Base-by-base conservation (phyloP, 1,140 invertebrate species). In the Fragariocoptes setiger region DNA sequence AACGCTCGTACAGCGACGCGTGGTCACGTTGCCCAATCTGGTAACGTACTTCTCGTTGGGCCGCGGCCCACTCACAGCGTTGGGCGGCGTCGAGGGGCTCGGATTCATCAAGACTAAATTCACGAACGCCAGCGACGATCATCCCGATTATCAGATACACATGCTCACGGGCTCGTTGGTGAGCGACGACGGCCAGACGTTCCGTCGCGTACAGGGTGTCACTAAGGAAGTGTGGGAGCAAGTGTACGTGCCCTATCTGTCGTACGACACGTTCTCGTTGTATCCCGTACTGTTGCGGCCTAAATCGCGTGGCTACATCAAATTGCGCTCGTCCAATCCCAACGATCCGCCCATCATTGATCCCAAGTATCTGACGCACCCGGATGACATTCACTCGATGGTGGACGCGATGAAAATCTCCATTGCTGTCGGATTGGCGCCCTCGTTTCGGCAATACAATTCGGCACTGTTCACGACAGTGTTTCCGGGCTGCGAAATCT, bases 331-430 rank as follows among this genome's bases (percentile, higher is more conserved):
- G 41, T 66, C 66, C 16, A 76, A 86, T 59, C 86, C 86, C 0
- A 73, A 72, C 44, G 72, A 83, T 46, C 74, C 82, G 53, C 88
- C 88, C 0, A 63, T 80, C 14, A 83, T 95, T 39, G 75, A 83
- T 53, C 79, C 86, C 0, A 85, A 83, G 52, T 88, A 88, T 50
- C 70, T 88, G 47, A 62, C 65, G 3, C 71, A 80, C 41, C 71
- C 71, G 2, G 61, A 67, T n/a, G 78, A 85, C 50, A 63, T 79
- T 46, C 69, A 69, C 21, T 71, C 68, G 0, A 54, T 83, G 18
- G 62, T 80, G 3, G 77, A 82, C 57, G 76, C 76, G 8, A 45
- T 45, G 44, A 43, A 43, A 21, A 45, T 45, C 5, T 45, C 25
- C 3, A 43, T 43, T 19, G 44, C 40, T 8, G 37, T 45, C n/a